Evolutionary conservation across 2,797 vertebrate genomes (phyloP), one percentile per base, ranked within the genome.

Genomic region (Eulemur mongoz): DNA sequence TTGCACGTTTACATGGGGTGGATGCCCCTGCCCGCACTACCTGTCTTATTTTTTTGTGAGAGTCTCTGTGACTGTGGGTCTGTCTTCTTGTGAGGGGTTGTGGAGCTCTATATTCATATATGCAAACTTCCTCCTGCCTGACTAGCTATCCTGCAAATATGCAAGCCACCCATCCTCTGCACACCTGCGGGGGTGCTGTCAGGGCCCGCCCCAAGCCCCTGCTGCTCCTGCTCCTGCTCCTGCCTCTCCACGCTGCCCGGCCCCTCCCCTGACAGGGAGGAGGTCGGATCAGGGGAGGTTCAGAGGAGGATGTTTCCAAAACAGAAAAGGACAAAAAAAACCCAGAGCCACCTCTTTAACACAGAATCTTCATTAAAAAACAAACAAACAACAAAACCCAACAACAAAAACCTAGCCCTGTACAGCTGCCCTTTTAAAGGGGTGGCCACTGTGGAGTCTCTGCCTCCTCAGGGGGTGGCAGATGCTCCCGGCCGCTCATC

Each of bases 1-100:
- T 97, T 98, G 97, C 97, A 98, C 97, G 97, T 98, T 98, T 98
- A 98, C 98, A 98, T 1, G 35, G 97, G 97, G 97, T 72, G 57
- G 80, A 18, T 4, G 83, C 65, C 91, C 92, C 95, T 13, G 13
- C 93, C 75, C 13, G 30, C 93, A 95, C 95, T 95, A 96, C 91
- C 94, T 97, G 94, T 97, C 97, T 98, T 97, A 96, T 91, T 95
- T 96, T 94, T 94, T 94, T 30, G 95, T 98, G 94, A 96, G 94
- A 57, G 73, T 97, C 94, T 97, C 82, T 5, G 94, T 97, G 95
- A 88, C 89, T 0, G 57, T 96, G 94, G 96, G 95, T 91, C 90
- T 93, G 91, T 97, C 93, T 96, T 94, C 95, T 92, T 48, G 67
- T 96, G 93, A 93, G 96, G 96, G 92, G 70, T 92, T 52, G 89